Percentiles rank a stretch among this genome's conserved stretches.
phyloP scores from a whole-genome alignment of 2,888 invertebrate genomes.

The Megalurothrips usitatus region DNA sequence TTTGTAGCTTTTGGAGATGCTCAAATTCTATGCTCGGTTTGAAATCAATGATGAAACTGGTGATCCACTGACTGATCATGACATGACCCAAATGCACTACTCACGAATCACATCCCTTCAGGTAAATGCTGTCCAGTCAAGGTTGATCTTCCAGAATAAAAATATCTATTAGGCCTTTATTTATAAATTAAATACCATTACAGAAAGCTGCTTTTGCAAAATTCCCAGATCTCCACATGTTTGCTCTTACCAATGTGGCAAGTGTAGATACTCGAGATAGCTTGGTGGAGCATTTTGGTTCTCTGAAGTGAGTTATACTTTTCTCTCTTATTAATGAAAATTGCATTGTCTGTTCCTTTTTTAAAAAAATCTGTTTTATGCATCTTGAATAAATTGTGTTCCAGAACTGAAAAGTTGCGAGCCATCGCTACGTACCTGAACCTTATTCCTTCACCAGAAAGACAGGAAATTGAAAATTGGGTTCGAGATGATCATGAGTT shows the following conservation, averaged over 20 bases:
- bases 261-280: conserved; percentile 87
- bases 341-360: conserved; percentile 31
- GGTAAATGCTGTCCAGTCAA: conserved; percentile 47
- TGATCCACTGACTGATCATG: conserved; percentile 86
- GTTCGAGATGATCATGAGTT: conserved; percentile 75
- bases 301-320: conserved; percentile 53
- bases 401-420: conserved; percentile 70
- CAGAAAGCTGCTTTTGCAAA: conserved; percentile 91
- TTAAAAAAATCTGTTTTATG: conserved; percentile 30
- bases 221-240: conserved; percentile 77
- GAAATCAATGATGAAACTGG: conserved; percentile 97
- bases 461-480: conserved; percentile 65
- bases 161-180: conserved; percentile 26
- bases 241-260: conserved; percentile 90
- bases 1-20: conserved; percentile 82
- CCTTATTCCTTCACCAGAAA: conserved; percentile 71
- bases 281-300: conserved; percentile 78
- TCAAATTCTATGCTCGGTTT: conserved; percentile 94
- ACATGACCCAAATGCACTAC: conserved; percentile 92
- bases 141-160: conserved; percentile 27
- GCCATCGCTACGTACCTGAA: conserved; percentile 83
- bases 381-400: conserved; percentile 39
- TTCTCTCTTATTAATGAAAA: conserved; percentile 14
- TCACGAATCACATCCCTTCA: conserved; percentile 86
- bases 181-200: conserved; percentile 38